Base-by-base conservation (phyloP, 2,113 vertebrate genomes). In the Pycnonotus jocosus region DNA sequence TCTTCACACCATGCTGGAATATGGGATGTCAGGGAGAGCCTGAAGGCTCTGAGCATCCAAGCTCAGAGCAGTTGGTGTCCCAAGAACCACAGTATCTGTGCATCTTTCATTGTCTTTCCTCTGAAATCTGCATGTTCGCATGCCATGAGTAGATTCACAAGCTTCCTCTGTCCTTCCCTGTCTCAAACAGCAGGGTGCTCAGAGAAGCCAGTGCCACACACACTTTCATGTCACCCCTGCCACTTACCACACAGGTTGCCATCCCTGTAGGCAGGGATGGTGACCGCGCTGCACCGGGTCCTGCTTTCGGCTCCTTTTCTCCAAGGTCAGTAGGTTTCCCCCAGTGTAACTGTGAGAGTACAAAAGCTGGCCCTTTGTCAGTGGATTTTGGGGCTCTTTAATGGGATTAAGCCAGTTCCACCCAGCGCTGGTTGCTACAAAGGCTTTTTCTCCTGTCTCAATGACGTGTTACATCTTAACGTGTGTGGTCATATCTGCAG, bases 401-500 rank as follows among this genome's bases (percentile, higher is more conserved):
- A 92, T 90, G 47, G 81, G 94, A 95, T 96, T 95, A 95, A 83
- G 54, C 78, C 74, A 90, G 78, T 85, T 94, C 58, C 78, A 94
- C 58, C 81, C 84, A 66, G 84, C 19, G 45, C 79, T 94, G 69
- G 56, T 86, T 93, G 38, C 68, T 95, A 86, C 94, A 90, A 95
- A 94, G 60, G 33, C 58, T 93, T 95, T 96, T 95, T 94, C 93
- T 95, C 81, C 90, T 73, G 74, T 80, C 71, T 82, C 85, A 62
- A 54, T 96, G 85, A 95, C 40, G 56, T 90, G 79, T 83, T 94
- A 64, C 71, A 81, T 92, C 80, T 95, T 95, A 93, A 95, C 31
- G 56, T 96, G 96, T 97, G 92, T 96, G 94, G 94, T 70, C 95
- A 96, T 94, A 96, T 96, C 94, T 95, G 93, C 81, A 94, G 85